Evolutionary conservation across 2,113 vertebrate genomes (phyloP).

Genomic region (Laterallus jamaicensis): DNA sequence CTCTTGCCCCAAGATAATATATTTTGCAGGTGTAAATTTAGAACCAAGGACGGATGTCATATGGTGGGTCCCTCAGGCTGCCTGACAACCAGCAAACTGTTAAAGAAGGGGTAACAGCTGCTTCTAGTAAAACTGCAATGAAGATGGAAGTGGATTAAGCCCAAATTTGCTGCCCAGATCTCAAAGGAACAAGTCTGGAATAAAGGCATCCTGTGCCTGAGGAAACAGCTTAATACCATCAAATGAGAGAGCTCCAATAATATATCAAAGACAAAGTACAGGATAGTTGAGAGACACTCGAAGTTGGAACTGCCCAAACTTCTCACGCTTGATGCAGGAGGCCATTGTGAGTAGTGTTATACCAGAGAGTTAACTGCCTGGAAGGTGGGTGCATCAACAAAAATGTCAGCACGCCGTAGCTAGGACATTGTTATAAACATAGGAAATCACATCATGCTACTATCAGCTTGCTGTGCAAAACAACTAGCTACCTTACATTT

Average conservation of each 20-base stretch:
- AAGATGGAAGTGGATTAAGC: constrained; percentile 43
- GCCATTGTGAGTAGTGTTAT: background rate
- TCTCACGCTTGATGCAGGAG: background rate
- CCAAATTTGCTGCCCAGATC: constrained; percentile 20
- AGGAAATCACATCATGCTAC: background rate
- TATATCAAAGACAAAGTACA: constrained; percentile 19
- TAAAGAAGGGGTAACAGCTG: constrained; percentile 34
- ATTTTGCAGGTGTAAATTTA: constrained; percentile 4
- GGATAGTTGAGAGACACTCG: background rate
- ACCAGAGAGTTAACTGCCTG: background rate
- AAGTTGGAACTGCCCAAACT: background rate
- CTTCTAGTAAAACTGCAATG: constrained; percentile 34
- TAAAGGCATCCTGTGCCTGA: constrained; percentile 38
- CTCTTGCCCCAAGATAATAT: constrained; percentile 44
- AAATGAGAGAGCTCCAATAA: constrained; percentile 10
- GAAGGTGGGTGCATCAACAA: background rate
- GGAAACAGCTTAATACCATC: constrained; percentile 35
- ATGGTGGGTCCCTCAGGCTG: constrained; percentile 9
- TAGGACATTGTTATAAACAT: background rate
- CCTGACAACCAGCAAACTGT: background rate
- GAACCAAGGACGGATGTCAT: constrained; percentile 41
- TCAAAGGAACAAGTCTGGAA: constrained; percentile 24
- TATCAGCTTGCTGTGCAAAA: background rate
- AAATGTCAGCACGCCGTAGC: background rate
- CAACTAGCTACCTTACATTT: background rate